Evolutionary conservation across 2,797 vertebrate genomes (phyloP).

Genomic region (Sebastes wilsoni): DNA sequence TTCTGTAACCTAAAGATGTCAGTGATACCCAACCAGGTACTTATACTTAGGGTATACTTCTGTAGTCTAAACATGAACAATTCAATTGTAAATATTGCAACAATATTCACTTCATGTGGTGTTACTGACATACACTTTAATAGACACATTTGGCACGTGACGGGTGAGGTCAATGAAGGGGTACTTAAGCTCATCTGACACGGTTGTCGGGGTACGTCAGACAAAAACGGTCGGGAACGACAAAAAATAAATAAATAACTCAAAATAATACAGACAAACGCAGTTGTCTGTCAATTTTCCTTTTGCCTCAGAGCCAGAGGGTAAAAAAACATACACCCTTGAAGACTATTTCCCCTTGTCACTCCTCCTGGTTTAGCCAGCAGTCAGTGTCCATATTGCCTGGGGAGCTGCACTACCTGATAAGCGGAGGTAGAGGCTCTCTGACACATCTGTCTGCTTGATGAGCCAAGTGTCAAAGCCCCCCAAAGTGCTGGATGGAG

Average conservation of each 20-base stretch:
- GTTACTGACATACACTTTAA: background rate
- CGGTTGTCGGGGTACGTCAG: background rate
- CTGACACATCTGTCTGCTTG: slow-evolving; percentile 83
- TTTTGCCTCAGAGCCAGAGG: slow-evolving; percentile 7
- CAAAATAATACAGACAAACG: slow-evolving; percentile 13
- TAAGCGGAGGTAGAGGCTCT: slow-evolving; percentile 74
- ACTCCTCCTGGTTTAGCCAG: slow-evolving; percentile 49
- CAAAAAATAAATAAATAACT: slow-evolving; percentile 1
- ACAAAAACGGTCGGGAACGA: background rate
- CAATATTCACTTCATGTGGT: background rate
- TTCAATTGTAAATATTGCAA: background rate
- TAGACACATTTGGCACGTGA: background rate
- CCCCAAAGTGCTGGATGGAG: slow-evolving; percentile 80
- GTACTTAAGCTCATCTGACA: background rate
- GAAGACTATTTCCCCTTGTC: slow-evolving; percentile 53
- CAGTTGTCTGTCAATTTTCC: slow-evolving; percentile 13
- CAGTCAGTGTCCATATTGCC: slow-evolving; percentile 66
- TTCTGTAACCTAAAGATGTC: background rate
- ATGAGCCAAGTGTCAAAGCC: slow-evolving; percentile 82
- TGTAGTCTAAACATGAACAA: background rate
- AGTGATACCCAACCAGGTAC: no score
- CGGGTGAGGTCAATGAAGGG: background rate
- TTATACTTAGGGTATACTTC: no score
- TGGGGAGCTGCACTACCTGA: slow-evolving; percentile 76
- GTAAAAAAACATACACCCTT: slow-evolving; percentile 19